Percentiles rank a stretch among this genome's conserved stretches.
phyloP scores from a whole-genome alignment of 2,888 invertebrate genomes.

The Pseudococcus jackbeardsleyi region DNA sequence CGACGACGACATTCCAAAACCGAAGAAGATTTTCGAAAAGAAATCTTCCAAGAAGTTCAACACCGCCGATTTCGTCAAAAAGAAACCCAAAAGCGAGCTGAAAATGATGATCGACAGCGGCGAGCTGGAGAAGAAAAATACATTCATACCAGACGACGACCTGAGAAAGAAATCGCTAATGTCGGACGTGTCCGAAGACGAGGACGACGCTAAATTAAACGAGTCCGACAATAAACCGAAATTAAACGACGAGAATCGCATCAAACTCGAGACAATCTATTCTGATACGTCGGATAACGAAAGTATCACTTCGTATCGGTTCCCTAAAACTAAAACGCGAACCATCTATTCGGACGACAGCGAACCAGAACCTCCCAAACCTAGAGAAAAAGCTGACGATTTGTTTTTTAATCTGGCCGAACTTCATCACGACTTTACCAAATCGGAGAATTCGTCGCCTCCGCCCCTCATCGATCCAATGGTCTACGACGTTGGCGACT shows the following conservation, averaged over 20 bases:
- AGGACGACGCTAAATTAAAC: neutral
- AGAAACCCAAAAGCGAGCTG: conserved; percentile 54
- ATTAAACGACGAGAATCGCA: neutral
- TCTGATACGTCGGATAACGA: conserved; percentile 56
- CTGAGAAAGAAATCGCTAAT: conserved; percentile 37
- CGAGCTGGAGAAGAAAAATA: conserved; percentile 42
- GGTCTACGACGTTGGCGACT: conserved; percentile 46
- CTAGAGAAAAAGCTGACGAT: conserved; percentile 32
- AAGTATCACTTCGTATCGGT: conserved; percentile 30
- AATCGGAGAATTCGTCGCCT: conserved; percentile 55
- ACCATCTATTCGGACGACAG: conserved; percentile 54
- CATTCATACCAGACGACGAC: conserved; percentile 11
- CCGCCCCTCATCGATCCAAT: conserved; percentile 60
- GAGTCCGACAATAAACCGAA: neutral
- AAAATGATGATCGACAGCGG: conserved; percentile 59
- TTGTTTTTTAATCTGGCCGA: conserved; percentile 56
- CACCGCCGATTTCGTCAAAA: neutral
- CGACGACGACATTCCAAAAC: conserved; percentile 53
- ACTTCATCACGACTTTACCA: conserved; percentile 33
- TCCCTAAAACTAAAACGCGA: conserved; percentile 53
- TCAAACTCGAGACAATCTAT: conserved; percentile 17
- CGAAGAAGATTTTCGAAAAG: conserved; percentile 29
- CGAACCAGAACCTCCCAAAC: conserved; percentile 41
- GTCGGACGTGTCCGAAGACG: conserved; percentile 60
- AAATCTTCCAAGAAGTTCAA: neutral